Conservation (phyloP, 1,140 invertebrate genomes). For the Drosophila bifasciata region DNA sequence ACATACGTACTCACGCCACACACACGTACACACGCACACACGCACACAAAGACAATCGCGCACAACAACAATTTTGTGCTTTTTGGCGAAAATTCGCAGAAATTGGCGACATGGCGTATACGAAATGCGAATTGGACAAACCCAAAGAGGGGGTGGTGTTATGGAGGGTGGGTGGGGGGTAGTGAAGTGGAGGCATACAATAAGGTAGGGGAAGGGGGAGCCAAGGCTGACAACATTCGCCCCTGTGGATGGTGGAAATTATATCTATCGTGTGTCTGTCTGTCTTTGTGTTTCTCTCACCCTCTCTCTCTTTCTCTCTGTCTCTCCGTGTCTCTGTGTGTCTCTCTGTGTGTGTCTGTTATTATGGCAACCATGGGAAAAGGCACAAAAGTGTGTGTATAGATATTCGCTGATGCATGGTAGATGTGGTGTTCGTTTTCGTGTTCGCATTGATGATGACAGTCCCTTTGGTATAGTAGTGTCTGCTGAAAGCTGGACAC, state of each 20-base stretch:
- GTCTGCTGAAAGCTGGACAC: neutral
- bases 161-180: slow-evolving; percentile 17
- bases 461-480: neutral
- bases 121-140: slow-evolving; percentile 52
- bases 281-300: slow-evolving; percentile 12
- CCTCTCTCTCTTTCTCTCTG: too few species aligned
- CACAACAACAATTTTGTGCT: slow-evolving; percentile 66
- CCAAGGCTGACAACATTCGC: too few species aligned
- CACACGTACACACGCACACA: slow-evolving; percentile 2
- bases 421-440: too few species aligned
- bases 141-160: slow-evolving; percentile 14
- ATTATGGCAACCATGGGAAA: slow-evolving; percentile 48
- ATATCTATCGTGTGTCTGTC: slow-evolving; percentile 18
- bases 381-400: slow-evolving; percentile 11
- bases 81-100: slow-evolving; percentile 69
- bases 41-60: slow-evolving; percentile 51
- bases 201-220: too few species aligned
- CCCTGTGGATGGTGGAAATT: slow-evolving; percentile 1
- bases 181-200: neutral
- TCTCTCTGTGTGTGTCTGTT: neutral
- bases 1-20: too few species aligned
- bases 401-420: slow-evolving; percentile 25
- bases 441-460: too few species aligned
- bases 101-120: slow-evolving; percentile 69
- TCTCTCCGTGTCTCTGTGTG: too few species aligned